Evolutionary conservation across 2,113 vertebrate species (phyloP).

Genomic region (Octodon degus): DNA sequence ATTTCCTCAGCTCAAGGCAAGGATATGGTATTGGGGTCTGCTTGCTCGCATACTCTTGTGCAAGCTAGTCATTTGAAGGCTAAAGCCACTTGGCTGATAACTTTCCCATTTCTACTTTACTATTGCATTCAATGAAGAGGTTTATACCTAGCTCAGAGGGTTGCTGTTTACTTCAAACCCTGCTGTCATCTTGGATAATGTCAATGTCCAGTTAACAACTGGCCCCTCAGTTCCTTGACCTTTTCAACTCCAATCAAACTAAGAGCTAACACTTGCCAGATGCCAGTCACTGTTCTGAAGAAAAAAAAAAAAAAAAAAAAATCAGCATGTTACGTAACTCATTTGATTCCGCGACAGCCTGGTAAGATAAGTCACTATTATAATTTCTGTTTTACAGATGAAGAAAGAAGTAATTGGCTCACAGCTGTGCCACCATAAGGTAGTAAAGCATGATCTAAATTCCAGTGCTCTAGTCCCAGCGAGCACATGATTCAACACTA

Average conservation of each 20-base stretch:
- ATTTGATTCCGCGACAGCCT: constrained; percentile 29
- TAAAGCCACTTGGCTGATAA: neutral
- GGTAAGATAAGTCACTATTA: neutral
- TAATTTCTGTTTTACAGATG: neutral
- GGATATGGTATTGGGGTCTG: neutral
- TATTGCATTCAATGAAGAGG: neutral
- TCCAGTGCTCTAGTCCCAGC: neutral
- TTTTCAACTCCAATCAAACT: constrained; percentile 59
- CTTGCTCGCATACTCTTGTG: neutral
- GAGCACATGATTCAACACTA: neutral
- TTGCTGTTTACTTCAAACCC: constrained; percentile 44
- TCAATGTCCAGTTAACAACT: constrained; percentile 25
- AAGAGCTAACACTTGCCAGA: constrained; percentile 36
- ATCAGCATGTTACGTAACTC: neutral
- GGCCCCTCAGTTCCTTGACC: constrained; percentile 52
- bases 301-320: constrained; percentile 33
- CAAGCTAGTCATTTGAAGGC: neutral
- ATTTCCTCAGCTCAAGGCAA: neutral
- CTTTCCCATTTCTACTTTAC: neutral
- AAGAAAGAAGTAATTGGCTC: constrained; percentile 17
- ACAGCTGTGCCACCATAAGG: neutral
- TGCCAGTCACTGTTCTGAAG: neutral
- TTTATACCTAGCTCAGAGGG: constrained; percentile 4
- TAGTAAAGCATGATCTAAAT: constrained; percentile 16
- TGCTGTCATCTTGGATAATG: constrained; percentile 9